A percentile compares a stretch with the other conserved stretches of the same genome.
These are phyloP conservation scores for Crotalus horridus DNA, from an alignment of 2,113 vertebrate species.

Conservation along the genomic window DNA sequence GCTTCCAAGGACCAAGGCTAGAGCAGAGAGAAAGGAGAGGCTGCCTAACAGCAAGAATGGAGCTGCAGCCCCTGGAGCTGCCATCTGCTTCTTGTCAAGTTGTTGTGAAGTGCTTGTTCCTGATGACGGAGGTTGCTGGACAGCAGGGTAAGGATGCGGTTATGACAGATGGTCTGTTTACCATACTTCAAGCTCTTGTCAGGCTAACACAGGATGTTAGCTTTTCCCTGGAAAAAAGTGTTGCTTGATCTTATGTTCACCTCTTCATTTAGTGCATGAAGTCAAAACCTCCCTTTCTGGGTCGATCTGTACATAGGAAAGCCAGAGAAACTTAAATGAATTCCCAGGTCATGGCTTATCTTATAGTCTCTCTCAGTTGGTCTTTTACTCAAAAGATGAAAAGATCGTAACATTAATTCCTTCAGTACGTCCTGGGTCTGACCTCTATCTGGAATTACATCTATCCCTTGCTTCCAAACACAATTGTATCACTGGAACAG, in stretches of 20 bases:
- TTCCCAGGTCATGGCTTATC: neutral
- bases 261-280: neutral
- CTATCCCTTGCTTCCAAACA: neutral
- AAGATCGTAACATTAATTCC: neutral
- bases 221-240: slow-evolving; percentile 43
- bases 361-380: neutral
- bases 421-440: neutral
- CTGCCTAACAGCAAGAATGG: slow-evolving; percentile 48
- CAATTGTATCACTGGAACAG: neutral
- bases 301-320: neutral
- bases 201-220: slow-evolving; percentile 71
- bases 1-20: neutral
- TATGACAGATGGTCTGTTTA: slow-evolving; percentile 66
- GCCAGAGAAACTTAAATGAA: neutral
- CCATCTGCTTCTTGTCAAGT: slow-evolving; percentile 70
- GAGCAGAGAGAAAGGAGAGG: neutral
- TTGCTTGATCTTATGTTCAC: slow-evolving; percentile 8
- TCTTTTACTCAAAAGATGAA: neutral
- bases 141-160: slow-evolving; percentile 23
- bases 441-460: neutral
- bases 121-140: slow-evolving; percentile 30
- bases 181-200: slow-evolving; percentile 30
- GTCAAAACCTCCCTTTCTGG: neutral
- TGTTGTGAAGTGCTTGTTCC: slow-evolving; percentile 32
- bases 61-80: slow-evolving; percentile 35